Evolutionary conservation across 2,888 invertebrate species (phyloP), one percentile per base, ranked within the genome.

Genomic region (Pasiphila rectangulata): DNA sequence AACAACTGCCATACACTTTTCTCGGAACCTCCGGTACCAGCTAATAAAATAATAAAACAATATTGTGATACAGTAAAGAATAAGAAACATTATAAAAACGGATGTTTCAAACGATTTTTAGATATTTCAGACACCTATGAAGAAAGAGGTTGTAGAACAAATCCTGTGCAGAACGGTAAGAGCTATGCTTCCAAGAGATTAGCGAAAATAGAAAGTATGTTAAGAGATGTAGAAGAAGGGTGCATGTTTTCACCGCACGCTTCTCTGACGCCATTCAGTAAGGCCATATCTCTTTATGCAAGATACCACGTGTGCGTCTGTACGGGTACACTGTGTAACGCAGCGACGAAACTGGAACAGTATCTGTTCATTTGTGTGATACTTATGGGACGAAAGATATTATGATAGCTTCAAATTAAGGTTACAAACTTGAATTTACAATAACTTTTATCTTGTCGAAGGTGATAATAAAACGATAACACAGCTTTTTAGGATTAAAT

Each of bases 291-390:
- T 0, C 51, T 83, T 4, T 83, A 56, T 39, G 67, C 65, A 1
- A 64, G 69, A 3, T 80, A 74, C 39, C 68, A 79, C 57, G 79
- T 74, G 0, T 82, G 82, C 48, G 75, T 81, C 6, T 81, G 81
- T 37, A 44, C 47, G 1, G 54, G 53, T 2, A 54, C 6, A 1
- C 76, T 63, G 17, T 83, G 83, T 48, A 83, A 83, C 51, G 10
- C 40, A 37, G 51, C 64, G 10, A 41, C 20, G 7, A 17, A 2
- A 13, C 16, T 4, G 5, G n/a, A 16, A 17, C 13, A 2, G 19
- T 4, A 9, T 12, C 19, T 29, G n/a, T 7, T 20, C 5, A 25
- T 20, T 34, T 35, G 17, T 13, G 17, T 4, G 5, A 17, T 19
- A 16, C 1, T 16, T 9, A 17, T 32, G n/a, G 32, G 9, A 17